Percentiles rank a stretch among this genome's conserved stretches.
Evolutionary conservation across 2,888 invertebrate species (phyloP).

Genomic region (Drosophila mercatorum): DNA sequence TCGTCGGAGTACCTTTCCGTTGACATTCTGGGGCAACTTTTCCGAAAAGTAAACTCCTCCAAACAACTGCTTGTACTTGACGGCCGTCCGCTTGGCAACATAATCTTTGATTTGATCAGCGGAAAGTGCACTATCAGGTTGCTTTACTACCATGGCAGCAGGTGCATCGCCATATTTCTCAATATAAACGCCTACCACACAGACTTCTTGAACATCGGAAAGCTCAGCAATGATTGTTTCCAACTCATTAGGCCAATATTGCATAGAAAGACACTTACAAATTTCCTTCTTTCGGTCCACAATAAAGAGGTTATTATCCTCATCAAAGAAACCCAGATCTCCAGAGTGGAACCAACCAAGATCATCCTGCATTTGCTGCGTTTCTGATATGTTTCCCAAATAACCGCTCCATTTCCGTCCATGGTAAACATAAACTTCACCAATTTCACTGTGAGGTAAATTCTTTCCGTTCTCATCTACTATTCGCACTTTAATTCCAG

Average conservation of each 20-base stretch:
- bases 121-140: conserved; percentile 33
- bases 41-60: conserved; percentile 67
- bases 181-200: conserved; percentile 70
- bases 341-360: conserved; percentile 77
- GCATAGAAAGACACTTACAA: conserved; percentile 61
- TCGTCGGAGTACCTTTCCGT: conserved; percentile 55
- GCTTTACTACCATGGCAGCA: conserved; percentile 66
- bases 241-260: conserved; percentile 63
- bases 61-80: conserved; percentile 60
- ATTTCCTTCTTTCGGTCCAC: conserved; percentile 77
- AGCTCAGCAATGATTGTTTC: conserved; percentile 61
- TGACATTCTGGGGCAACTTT: conserved; percentile 56
- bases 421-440: conserved; percentile 63
- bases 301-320: conserved; percentile 61
- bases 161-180: conserved; percentile 60
- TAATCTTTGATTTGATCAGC: conserved; percentile 40
- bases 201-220: conserved; percentile 65
- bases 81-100: conserved; percentile 32
- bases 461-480: conserved; percentile 60
- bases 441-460: conserved; percentile 57
- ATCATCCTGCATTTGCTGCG: conserved; percentile 51
- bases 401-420: conserved; percentile 68
- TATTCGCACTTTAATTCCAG: conserved; percentile 58
- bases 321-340: conserved; percentile 78
- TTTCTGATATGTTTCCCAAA: conserved; percentile 61